Evolutionary conservation across 2,888 invertebrate species (phyloP).

Genomic region (Xestia c-nigrum): DNA sequence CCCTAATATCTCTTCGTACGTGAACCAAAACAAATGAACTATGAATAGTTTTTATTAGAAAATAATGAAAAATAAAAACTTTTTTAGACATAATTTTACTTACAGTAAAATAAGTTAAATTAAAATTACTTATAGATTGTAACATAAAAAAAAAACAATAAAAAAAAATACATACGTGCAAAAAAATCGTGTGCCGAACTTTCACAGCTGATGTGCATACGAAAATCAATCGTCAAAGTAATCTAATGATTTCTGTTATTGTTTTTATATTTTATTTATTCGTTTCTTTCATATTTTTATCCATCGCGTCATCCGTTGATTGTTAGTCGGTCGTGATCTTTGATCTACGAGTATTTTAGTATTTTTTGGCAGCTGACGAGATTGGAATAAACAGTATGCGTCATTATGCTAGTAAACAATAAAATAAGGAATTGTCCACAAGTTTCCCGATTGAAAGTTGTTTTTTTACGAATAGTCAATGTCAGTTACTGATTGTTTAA

Average conservation of each 20-base stretch:
- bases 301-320: not conserved
- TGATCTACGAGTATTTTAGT: slow-evolving; percentile 2
- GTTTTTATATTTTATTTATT: not conserved
- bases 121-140: too few relatives aligned
- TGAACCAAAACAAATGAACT: too few relatives aligned
- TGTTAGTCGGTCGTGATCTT: slow-evolving; percentile 9
- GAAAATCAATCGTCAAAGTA: slow-evolving; percentile 6
- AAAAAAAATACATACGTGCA: not conserved
- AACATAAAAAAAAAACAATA: too few relatives aligned
- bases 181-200: not conserved
- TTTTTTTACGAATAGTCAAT: not conserved
- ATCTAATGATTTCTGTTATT: not conserved
- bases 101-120: too few relatives aligned
- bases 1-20: too few relatives aligned
- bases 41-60: too few relatives aligned
- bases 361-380: not conserved
- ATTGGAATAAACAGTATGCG: not conserved
- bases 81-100: too few relatives aligned
- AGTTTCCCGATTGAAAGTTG: not conserved
- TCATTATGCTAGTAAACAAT: not conserved
- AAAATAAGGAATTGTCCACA: not conserved
- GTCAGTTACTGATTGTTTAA: not conserved
- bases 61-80: too few relatives aligned
- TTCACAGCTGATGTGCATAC: slow-evolving; percentile 1
- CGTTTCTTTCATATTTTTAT: not conserved